Percentiles rank a stretch among this genome's conserved stretches.
phyloP scores from a whole-genome alignment of 1,140 invertebrate genomes.

The Laodelphax striatellus region DNA sequence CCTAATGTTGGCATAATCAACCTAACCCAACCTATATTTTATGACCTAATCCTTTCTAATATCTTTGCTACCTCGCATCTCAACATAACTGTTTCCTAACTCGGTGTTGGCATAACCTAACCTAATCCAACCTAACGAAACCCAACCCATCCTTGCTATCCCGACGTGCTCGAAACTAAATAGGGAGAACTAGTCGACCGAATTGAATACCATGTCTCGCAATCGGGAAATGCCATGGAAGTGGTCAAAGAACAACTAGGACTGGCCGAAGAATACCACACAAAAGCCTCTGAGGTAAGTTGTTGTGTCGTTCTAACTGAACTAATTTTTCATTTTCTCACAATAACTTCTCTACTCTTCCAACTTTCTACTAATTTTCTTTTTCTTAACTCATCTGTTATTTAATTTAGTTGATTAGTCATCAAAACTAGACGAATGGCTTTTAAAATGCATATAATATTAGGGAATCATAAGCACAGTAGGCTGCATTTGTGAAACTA shows the following conservation, averaged over 20 bases:
- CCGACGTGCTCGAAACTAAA: slow-evolving; percentile 2
- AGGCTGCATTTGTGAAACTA: neutral
- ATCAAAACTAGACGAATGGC: neutral
- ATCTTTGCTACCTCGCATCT: neutral
- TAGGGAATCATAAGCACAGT: neutral
- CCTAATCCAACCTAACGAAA: neutral
- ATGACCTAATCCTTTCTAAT: too few species aligned
- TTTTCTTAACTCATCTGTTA: neutral
- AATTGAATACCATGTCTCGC: slow-evolving; percentile 82
- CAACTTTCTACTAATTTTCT: neutral
- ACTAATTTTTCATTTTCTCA: neutral
- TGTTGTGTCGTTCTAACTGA: neutral
- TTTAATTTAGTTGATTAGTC: neutral
- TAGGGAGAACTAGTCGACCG: slow-evolving; percentile 87
- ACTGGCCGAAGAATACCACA: slow-evolving; percentile 69
- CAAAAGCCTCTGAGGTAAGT: slow-evolving; percentile 81
- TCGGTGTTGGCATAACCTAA: slow-evolving; percentile 6
- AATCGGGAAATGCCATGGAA: slow-evolving; percentile 67
- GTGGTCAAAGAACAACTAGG: slow-evolving; percentile 63
- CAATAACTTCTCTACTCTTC: neutral
- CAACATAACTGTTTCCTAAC: slow-evolving; percentile 10
- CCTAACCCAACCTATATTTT: neutral
- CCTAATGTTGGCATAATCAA: too few species aligned
- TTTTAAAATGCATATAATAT: neutral
- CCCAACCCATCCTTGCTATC: neutral